A percentile compares a stretch with the other conserved stretches of the same genome.
Conservation (phyloP, 2,113 vertebrate genomes). For the Hepsetus odoe region DNA sequence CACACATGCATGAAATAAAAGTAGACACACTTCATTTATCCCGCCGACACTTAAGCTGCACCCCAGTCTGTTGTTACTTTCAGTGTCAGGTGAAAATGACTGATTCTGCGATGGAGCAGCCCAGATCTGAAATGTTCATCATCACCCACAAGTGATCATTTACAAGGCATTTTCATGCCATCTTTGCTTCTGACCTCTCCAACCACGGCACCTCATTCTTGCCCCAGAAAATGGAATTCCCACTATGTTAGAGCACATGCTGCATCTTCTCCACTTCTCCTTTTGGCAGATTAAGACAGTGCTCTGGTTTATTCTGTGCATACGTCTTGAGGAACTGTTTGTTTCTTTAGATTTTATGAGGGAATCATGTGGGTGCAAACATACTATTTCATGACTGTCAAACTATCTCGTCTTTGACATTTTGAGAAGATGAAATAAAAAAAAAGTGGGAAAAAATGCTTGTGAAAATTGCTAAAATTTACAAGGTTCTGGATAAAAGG, state of each 20-base stretch:
- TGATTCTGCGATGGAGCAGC: constrained; percentile 52
- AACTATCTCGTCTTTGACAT: no score
- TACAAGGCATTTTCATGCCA: constrained; percentile 54
- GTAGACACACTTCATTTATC: constrained; percentile 69
- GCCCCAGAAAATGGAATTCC: constrained; percentile 56
- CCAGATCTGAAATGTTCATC: constrained; percentile 63
- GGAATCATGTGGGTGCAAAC: no score
- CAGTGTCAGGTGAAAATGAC: constrained; percentile 71
- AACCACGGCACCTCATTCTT: constrained; percentile 42
- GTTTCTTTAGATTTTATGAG: no score
- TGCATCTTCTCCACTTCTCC: constrained; percentile 48
- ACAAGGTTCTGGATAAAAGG: no score
- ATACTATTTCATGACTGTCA: no score
- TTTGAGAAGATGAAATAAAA: no score
- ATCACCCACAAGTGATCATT: constrained; percentile 64
- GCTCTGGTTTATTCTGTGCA: no score
- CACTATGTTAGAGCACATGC: constrained; percentile 48
- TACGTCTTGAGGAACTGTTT: no score
- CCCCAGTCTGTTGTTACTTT: constrained; percentile 67
- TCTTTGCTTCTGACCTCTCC: constrained; percentile 51
- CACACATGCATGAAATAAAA: constrained; percentile 39
- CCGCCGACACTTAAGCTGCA: constrained; percentile 65
- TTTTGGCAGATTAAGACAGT: no score
- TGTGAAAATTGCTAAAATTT: no score
- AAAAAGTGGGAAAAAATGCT: no score